These are phyloP conservation scores for Porites cylindrica DNA, from an alignment of 92 coral and sea anemone species.

Conservation along the genomic window DNA sequence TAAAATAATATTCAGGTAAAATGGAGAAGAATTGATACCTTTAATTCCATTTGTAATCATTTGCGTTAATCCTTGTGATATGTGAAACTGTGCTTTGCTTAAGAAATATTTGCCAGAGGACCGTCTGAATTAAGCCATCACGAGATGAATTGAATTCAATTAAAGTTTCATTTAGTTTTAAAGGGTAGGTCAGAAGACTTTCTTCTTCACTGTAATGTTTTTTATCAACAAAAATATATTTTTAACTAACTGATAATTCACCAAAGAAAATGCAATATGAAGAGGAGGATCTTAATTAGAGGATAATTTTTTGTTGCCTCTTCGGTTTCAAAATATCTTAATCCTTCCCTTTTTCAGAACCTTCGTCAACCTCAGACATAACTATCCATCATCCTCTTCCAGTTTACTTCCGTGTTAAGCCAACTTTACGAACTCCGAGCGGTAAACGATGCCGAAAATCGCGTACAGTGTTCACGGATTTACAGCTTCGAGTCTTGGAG, in stretches of 20 bases:
- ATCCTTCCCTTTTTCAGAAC: conserved; percentile 35
- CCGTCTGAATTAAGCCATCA: not conserved
- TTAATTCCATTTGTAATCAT: not conserved
- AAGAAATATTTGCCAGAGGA: not conserved
- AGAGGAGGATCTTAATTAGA: not conserved
- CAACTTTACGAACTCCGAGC: conserved; percentile 93
- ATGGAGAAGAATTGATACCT: not conserved
- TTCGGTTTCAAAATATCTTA: not conserved
- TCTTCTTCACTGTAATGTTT: no score
- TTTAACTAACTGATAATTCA: no score
- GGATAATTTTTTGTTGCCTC: not conserved
- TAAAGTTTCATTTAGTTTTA: not conserved
- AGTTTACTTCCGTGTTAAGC: conserved; percentile 98
- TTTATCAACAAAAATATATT: no score
- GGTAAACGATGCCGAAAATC: conserved; percentile 97
- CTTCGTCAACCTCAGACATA: conserved; percentile 89
- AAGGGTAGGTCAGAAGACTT: not conserved
- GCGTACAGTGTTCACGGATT: conserved; percentile 97
- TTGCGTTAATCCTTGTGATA: not conserved
- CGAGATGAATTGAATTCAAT: not conserved
- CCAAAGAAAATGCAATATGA: not conserved
- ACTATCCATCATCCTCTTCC: conserved; percentile 80
- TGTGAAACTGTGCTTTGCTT: not conserved
- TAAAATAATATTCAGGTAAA: not conserved
- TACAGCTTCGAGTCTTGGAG: conserved; percentile 94